Base-by-base conservation (phyloP, 2,797 vertebrate species). In the Poecile montanus region DNA sequence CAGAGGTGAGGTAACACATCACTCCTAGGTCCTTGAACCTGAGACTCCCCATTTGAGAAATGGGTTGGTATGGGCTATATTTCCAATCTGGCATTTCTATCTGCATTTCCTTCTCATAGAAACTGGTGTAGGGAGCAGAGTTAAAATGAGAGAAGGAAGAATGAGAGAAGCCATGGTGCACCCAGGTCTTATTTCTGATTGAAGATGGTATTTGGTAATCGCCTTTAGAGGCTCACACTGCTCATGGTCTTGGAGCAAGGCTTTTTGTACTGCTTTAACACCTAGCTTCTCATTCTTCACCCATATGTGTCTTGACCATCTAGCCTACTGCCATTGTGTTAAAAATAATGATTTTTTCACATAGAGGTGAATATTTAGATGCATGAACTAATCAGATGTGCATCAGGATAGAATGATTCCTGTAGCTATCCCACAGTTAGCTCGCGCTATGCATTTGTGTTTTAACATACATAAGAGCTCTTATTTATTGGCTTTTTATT, bases 381-480 rank as follows among this genome's bases (percentile, higher is more conserved):
- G 21, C 6, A 13, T 26, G 7, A 53, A 34, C 29, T 68, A 51
- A 90, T 56, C 36, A 85, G 19, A 13, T 22, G 6, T 50, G 9
- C 38, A n/a, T 79, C 30, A 40, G 34, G 34, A 63, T 36, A 32
- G n/a, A 79, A 61, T 4, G 5, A 73, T 47, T 80, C 30, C 27
- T 83, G 19, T 42, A 62, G 27, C 22, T 56, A 71, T 21, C 7
- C 13, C 44, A 44, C 22, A 77, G n/a, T 54, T 18, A 77, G 7
- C 26, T 67, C 0, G 0, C n/a, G 27, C 11, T 11, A 2, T 30
- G n/a, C 0, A 0, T 56, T 78, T 75, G 30, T 65, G 42, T 72
- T 73, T 68, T 72, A 53, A 42, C 9, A 34, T 4, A 25, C 2
- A 8, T n/a, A n/a, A 51, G 25, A 80, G 68, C 47, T 50, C 17